Conservation (phyloP, 2,797 vertebrate genomes). For the Brotula barbata region DNA sequence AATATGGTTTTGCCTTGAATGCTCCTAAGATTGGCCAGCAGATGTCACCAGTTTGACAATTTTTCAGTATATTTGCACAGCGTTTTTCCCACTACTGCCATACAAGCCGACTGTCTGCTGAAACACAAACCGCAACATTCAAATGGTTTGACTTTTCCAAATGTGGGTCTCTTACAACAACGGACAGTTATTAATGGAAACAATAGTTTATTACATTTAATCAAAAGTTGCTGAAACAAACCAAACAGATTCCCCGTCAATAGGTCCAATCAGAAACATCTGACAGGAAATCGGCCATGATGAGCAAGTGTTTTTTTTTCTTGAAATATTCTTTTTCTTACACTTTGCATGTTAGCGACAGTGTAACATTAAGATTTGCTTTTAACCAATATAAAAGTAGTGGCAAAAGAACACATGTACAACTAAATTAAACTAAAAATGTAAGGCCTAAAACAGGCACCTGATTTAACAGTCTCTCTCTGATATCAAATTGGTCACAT, state of each 20-base stretch:
- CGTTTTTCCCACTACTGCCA: too few species aligned
- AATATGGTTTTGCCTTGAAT: too few species aligned
- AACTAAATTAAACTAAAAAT: conserved; percentile 59
- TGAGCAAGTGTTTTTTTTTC: too few species aligned
- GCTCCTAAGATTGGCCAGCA: too few species aligned
- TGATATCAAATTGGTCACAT: conserved; percentile 49
- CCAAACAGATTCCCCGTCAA: conserved; percentile 22
- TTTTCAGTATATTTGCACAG: too few species aligned
- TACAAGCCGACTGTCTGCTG: too few species aligned
- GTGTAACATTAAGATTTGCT: conserved; percentile 36
- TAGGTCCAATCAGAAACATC: conserved; percentile 17
- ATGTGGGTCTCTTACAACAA: neutral
- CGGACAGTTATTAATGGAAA: conserved; percentile 31
- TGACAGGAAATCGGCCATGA: neutral
- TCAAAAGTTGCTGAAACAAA: conserved; percentile 32
- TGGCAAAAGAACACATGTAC: conserved; percentile 63
- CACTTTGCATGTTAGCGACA: conserved; percentile 11
- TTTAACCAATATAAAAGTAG: conserved; percentile 62
- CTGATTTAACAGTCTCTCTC: conserved; percentile 29
- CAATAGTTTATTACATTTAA: conserved; percentile 64
- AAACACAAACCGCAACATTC: too few species aligned
- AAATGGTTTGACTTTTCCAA: neutral
- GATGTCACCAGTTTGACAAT: too few species aligned
- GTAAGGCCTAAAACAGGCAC: conserved; percentile 38
- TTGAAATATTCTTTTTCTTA: neutral